A percentile compares a stretch with the other conserved stretches of the same genome.
phyloP scores from a whole-genome alignment of 2,888 invertebrate species.

The Drosophila emarginata region DNA sequence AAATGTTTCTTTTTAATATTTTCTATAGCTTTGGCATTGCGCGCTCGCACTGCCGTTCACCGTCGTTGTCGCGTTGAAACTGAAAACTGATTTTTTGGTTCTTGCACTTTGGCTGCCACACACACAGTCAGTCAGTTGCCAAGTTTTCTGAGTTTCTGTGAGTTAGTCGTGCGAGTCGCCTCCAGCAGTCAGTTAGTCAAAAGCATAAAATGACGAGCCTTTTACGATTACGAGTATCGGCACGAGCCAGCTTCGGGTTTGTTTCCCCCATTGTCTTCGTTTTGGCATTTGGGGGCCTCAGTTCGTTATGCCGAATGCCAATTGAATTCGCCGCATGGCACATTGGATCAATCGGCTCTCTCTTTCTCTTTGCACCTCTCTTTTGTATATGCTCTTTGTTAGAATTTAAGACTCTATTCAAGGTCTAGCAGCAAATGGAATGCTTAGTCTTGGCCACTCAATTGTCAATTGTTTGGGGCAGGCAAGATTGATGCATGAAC shows the following conservation, averaged over 20 bases:
- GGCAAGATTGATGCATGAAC: background rate
- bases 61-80: conserved; percentile 70
- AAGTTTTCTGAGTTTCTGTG: background rate
- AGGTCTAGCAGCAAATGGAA: conserved; percentile 24
- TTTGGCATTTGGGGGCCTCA: conserved; percentile 19
- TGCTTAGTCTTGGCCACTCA: conserved; percentile 23
- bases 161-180: background rate
- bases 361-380: background rate
- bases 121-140: conserved; percentile 8
- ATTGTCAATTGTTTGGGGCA: conserved; percentile 17
- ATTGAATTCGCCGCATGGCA: conserved; percentile 37
- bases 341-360: conserved; percentile 3
- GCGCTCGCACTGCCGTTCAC: conserved; percentile 58
- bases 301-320: conserved; percentile 29
- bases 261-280: conserved; percentile 29
- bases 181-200: conserved; percentile 4
- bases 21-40: conserved; percentile 13
- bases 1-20: background rate
- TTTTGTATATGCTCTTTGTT: background rate
- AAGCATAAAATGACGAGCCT: background rate
- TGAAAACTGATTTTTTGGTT: conserved; percentile 69
- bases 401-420: conserved; percentile 40
- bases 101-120: conserved; percentile 57
- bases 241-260: conserved; percentile 7
- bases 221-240: conserved; percentile 1